Evolutionary conservation across 2,888 invertebrate species (phyloP).

Genomic region (Limnephilus marmoratus): DNA sequence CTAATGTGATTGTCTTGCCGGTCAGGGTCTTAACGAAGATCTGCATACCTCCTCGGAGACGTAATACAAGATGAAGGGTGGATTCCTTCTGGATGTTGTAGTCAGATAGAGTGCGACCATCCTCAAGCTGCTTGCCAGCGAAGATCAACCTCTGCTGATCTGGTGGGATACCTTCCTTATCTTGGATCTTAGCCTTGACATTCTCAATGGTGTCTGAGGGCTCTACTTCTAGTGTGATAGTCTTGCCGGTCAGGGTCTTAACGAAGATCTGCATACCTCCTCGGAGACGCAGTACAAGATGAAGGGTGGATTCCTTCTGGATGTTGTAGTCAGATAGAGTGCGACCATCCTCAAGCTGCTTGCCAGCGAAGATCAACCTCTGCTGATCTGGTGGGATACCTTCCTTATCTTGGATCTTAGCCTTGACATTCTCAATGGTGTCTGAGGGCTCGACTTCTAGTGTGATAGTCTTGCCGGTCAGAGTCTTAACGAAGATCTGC

Average conservation of each 20-base stretch:
- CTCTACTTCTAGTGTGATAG: slow-evolving; percentile 78
- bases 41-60: too few species aligned
- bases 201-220: slow-evolving; percentile 80
- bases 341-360: slow-evolving; percentile 83
- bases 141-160: slow-evolving; percentile 81
- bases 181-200: slow-evolving; percentile 78
- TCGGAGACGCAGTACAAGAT: slow-evolving; percentile 78
- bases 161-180: slow-evolving; percentile 76
- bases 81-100: slow-evolving; percentile 82
- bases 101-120: slow-evolving; percentile 81
- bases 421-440: slow-evolving; percentile 80
- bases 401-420: slow-evolving; percentile 77
- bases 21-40: too few species aligned
- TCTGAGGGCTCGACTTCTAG: slow-evolving; percentile 79
- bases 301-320: slow-evolving; percentile 80
- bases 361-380: slow-evolving; percentile 81
- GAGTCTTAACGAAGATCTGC: slow-evolving; percentile 80
- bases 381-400: slow-evolving; percentile 79
- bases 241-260: slow-evolving; percentile 79
- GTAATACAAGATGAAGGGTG: slow-evolving; percentile 76
- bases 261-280: slow-evolving; percentile 82
- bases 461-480: slow-evolving; percentile 80
- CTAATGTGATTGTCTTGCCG: too few species aligned
- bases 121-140: slow-evolving; percentile 82
- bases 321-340: slow-evolving; percentile 82